These are phyloP conservation scores for Neodontobutis hainanensis DNA, from an alignment of 2,113 vertebrate genomes.

Conservation along the genomic window DNA sequence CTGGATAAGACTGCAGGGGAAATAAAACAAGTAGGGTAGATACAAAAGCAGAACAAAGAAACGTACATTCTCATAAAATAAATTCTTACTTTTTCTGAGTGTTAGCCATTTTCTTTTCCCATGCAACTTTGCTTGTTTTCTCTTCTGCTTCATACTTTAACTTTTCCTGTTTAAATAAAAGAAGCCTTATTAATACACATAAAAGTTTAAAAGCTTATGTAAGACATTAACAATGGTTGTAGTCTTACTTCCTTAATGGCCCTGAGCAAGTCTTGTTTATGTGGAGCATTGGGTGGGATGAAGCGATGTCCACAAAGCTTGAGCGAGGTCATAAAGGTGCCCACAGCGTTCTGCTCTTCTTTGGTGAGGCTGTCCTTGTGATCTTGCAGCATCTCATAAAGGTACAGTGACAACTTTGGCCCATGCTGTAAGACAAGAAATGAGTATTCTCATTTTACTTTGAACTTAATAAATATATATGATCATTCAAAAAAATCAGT, in stretches of 20 bases:
- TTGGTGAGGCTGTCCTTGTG: constrained; percentile 85
- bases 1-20: constrained; percentile 87
- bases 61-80: neutral
- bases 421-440: constrained; percentile 82
- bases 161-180: constrained; percentile 83
- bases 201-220: neutral
- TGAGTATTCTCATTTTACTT: neutral
- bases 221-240: neutral
- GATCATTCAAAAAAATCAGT: too few species aligned
- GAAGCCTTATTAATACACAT: neutral
- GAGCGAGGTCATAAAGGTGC: constrained; percentile 85
- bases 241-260: constrained; percentile 86
- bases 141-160: constrained; percentile 90
- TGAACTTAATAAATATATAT: too few species aligned
- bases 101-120: constrained; percentile 91
- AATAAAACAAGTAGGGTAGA: neutral
- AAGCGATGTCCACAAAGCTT: constrained; percentile 90
- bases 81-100: constrained; percentile 88
- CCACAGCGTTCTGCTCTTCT: constrained; percentile 83
- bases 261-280: constrained; percentile 88
- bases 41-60: neutral
- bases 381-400: constrained; percentile 90
- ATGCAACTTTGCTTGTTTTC: constrained; percentile 85
- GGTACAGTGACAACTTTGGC: constrained; percentile 90
- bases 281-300: constrained; percentile 81